Percentiles rank a stretch among this genome's conserved stretches.
Conservation (phyloP, 2,888 invertebrate genomes). For the Ophioninae sp. region DNA sequence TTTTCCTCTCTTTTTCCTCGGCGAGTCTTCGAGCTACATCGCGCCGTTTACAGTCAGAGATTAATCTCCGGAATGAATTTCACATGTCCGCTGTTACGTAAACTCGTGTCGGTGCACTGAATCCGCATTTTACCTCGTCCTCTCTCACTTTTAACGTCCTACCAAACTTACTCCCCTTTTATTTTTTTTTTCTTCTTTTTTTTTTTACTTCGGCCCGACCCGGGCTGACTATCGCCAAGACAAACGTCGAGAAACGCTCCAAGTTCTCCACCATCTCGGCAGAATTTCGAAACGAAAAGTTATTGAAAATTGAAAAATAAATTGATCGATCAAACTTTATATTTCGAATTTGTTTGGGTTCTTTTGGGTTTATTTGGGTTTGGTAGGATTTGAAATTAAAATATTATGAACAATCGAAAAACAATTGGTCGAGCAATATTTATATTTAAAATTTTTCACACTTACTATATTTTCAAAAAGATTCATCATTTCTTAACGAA, state of each 20-base stretch:
- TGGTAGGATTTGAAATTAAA: too few species aligned
- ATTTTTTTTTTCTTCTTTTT: constrained; percentile 28
- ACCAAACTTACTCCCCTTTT: constrained; percentile 50
- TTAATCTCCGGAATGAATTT: constrained; percentile 69
- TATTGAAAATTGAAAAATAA: too few species aligned
- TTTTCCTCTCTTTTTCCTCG: constrained; percentile 19
- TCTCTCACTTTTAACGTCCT: constrained; percentile 46
- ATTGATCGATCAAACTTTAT: too few species aligned
- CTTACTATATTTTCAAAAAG: too few species aligned
- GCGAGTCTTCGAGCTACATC: constrained; percentile 47
- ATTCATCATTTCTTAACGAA: too few species aligned
- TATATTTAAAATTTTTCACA: too few species aligned
- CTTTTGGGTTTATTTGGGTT: too few species aligned
- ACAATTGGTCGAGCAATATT: too few species aligned
- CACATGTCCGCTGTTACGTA: constrained; percentile 60
- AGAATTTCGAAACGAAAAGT: too few species aligned
- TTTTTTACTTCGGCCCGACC: background rate
- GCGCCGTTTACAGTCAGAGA: constrained; percentile 66
- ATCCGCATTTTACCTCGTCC: constrained; percentile 35
- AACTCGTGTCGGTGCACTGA: constrained; percentile 44
- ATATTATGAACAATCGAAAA: too few species aligned
- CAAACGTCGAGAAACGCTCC: background rate
- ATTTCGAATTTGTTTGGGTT: too few species aligned
- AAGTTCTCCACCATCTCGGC: too few species aligned
- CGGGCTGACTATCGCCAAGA: background rate